Evolutionary conservation across 2,888 invertebrate genomes (phyloP).

Genomic region (Tetrapedia diversipes): DNA sequence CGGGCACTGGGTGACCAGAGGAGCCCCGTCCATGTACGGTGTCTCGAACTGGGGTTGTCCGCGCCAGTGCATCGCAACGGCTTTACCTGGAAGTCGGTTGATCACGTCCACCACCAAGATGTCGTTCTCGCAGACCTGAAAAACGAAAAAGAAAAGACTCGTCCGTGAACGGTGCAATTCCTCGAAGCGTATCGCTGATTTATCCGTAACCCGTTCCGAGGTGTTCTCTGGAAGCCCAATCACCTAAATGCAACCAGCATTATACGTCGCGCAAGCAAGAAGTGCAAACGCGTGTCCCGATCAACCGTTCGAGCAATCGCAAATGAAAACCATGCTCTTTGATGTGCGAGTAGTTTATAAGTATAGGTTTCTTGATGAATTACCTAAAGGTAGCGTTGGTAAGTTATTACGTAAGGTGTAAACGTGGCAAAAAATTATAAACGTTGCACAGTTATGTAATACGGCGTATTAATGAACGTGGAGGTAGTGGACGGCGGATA

Average conservation of each 20-base stretch:
- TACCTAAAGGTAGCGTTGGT: not conserved
- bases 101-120: slow-evolving; percentile 89
- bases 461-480: too few relatives aligned
- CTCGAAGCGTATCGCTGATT: not conserved
- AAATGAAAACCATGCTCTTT: not conserved
- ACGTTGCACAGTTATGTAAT: too few relatives aligned
- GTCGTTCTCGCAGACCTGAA: slow-evolving; percentile 89
- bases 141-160: slow-evolving; percentile 14
- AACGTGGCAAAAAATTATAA: too few relatives aligned
- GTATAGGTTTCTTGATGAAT: not conserved
- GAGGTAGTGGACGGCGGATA: too few relatives aligned
- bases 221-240: not conserved
- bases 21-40: slow-evolving; percentile 90
- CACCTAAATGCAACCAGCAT: not conserved
- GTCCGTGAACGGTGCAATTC: not conserved
- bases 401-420: too few relatives aligned
- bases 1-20: slow-evolving; percentile 91
- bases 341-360: not conserved
- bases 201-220: not conserved
- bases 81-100: slow-evolving; percentile 88
- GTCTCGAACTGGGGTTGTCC: slow-evolving; percentile 86
- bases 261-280: not conserved
- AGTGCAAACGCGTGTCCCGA: not conserved
- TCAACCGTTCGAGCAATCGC: not conserved
- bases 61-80: slow-evolving; percentile 90